phyloP scores from a whole-genome alignment of 2,797 vertebrate species.

The Peromyscus aztecus region DNA sequence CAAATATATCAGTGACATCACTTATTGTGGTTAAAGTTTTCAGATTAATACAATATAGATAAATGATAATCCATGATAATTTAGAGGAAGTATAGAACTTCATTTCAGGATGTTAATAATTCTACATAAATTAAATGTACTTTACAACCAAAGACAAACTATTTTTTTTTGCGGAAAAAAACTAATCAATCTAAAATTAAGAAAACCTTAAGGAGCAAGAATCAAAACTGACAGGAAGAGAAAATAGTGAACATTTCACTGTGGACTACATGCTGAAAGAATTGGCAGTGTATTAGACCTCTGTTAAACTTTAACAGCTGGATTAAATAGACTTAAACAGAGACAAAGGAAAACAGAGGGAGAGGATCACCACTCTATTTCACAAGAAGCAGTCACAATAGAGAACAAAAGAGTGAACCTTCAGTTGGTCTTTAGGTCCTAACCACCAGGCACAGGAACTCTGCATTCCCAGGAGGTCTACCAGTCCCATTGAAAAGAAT shows the following conservation, averaged over 20 bases:
- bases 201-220: neutral
- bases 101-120: neutral
- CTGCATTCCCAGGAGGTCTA: neutral
- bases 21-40: neutral
- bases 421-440: neutral
- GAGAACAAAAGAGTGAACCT: neutral
- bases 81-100: neutral
- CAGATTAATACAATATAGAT: neutral
- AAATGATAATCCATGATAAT: neutral
- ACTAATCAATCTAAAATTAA: neutral
- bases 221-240: neutral
- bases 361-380: neutral
- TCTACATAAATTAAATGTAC: neutral
- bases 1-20: neutral
- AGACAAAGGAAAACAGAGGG: neutral
- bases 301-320: neutral
- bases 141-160: neutral
- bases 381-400: neutral
- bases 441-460: no score
- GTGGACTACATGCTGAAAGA: no score
- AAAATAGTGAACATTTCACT: neutral
- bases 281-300: neutral
- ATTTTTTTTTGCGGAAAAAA: neutral
- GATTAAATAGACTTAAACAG: no score
- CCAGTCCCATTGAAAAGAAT: no score